Percentiles rank a stretch among this genome's conserved stretches.
These are phyloP conservation scores for Parascotia fuliginaria DNA, from an alignment of 2,888 invertebrate genomes.

Conservation along the genomic window DNA sequence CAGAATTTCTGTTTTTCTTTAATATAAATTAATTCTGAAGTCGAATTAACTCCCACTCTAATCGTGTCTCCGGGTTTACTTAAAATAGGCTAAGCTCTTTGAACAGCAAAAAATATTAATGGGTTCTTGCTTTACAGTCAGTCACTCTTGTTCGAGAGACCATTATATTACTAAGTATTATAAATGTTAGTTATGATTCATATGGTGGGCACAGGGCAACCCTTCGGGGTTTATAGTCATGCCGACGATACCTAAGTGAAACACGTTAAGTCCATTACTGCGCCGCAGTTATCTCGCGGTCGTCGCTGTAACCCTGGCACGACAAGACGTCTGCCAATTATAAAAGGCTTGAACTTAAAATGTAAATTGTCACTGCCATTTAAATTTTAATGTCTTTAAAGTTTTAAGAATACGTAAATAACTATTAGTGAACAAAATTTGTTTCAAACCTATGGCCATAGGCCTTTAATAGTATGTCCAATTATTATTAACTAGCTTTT, in stretches of 20 bases:
- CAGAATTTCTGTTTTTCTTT: not conserved
- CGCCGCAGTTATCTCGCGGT: constrained; percentile 15
- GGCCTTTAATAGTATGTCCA: not conserved
- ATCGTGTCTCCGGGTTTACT: not conserved
- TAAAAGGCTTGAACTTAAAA: not conserved
- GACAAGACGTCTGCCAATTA: not conserved
- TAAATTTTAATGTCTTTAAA: not conserved
- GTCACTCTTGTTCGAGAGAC: constrained; percentile 7
- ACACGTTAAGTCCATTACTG: constrained; percentile 36
- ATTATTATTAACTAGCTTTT: not conserved
- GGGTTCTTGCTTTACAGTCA: constrained; percentile 6
- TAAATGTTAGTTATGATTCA: constrained; percentile 9
- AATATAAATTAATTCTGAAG: not conserved
- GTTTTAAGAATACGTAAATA: not conserved
- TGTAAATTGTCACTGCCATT: not conserved
- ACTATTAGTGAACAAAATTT: not conserved
- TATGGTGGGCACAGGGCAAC: constrained; percentile 4
- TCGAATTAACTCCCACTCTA: constrained; percentile 1
- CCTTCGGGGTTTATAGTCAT: constrained; percentile 10
- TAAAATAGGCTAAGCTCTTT: not conserved
- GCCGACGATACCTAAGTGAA: constrained; percentile 18
- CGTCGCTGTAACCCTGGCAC: not conserved
- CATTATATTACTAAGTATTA: not conserved
- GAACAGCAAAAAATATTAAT: not conserved
- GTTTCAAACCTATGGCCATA: not conserved